Conservation (phyloP, 2,888 invertebrate species). For the Bombylius discolor region DNA sequence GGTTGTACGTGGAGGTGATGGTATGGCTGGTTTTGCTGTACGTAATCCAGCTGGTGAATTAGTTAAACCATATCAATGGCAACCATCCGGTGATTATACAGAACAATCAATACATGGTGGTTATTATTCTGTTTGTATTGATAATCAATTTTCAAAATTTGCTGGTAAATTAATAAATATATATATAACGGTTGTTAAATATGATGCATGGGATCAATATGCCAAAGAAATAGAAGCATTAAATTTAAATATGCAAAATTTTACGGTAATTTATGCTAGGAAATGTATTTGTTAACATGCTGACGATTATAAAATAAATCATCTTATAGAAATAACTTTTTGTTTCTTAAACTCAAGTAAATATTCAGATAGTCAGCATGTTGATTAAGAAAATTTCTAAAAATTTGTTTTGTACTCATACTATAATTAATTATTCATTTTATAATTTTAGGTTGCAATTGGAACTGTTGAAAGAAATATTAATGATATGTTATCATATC, state of each 20-base stretch:
- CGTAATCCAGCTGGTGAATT: conserved; percentile 72
- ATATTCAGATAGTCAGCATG: too few species aligned
- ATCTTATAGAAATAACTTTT: too few species aligned
- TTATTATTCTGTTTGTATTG: conserved; percentile 81
- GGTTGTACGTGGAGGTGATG: conserved; percentile 87
- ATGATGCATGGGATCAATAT: conserved; percentile 87
- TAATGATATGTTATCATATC: conserved; percentile 71
- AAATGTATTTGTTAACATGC: background rate
- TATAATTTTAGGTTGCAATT: conserved; percentile 49
- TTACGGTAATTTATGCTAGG: conserved; percentile 51
- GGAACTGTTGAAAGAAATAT: conserved; percentile 70
- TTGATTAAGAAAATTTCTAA: too few species aligned
- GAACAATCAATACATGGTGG: conserved; percentile 70
- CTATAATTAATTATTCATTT: background rate
- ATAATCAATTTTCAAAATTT: conserved; percentile 86
- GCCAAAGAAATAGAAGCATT: conserved; percentile 78
- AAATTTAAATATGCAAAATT: conserved; percentile 78
- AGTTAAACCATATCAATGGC: conserved; percentile 85
- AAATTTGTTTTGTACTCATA: background rate
- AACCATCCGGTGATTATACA: conserved; percentile 77
- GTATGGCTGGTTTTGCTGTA: conserved; percentile 86
- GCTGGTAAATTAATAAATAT: conserved; percentile 80
- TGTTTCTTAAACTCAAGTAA: too few species aligned
- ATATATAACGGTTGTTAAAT: conserved; percentile 81
- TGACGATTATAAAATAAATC: background rate